These are phyloP conservation scores for Drosophila persimilis DNA, from an alignment of 1,140 invertebrate genomes.

Conservation along the genomic window DNA sequence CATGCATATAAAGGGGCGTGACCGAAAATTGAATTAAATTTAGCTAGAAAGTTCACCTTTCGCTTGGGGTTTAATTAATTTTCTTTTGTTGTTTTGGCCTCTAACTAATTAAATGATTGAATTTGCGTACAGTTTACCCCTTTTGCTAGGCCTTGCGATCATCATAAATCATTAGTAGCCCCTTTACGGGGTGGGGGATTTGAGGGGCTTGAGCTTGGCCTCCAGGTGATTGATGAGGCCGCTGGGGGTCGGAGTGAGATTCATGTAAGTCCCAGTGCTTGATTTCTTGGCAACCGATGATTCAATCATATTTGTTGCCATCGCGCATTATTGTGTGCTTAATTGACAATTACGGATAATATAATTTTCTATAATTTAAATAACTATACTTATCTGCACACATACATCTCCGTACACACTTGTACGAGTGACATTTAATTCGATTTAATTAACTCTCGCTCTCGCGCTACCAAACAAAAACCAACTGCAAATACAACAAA, in stretches of 20 bases:
- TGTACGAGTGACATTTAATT: slow-evolving; percentile 16
- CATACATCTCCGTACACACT: neutral
- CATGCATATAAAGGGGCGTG: slow-evolving; percentile 29
- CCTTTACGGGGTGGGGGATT: slow-evolving; percentile 24
- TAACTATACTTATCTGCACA: slow-evolving; percentile 17
- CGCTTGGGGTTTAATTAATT: slow-evolving; percentile 76
- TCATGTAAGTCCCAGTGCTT: slow-evolving; percentile 30
- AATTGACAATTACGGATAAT: slow-evolving; percentile 48
- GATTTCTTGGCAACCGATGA: slow-evolving; percentile 19
- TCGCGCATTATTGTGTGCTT: neutral
- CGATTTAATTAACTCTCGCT: slow-evolving; percentile 38
- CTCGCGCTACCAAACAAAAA: neutral
- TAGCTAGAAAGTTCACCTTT: slow-evolving; percentile 53
- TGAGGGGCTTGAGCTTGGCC: slow-evolving; percentile 41
- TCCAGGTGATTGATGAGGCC: slow-evolving; percentile 71
- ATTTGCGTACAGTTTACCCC: slow-evolving; percentile 52
- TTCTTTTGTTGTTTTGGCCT: slow-evolving; percentile 74
- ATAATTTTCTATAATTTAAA: slow-evolving; percentile 56
- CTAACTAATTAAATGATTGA: slow-evolving; percentile 75
- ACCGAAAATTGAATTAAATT: slow-evolving; percentile 77
- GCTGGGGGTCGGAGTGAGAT: slow-evolving; percentile 52
- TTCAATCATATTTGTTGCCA: slow-evolving; percentile 19
- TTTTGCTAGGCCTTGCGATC: slow-evolving; percentile 5
- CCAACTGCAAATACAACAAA: neutral
- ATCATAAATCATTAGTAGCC: slow-evolving; percentile 77